phyloP scores from a whole-genome alignment of 1,140 invertebrate species.

The Drosophila tristis region DNA sequence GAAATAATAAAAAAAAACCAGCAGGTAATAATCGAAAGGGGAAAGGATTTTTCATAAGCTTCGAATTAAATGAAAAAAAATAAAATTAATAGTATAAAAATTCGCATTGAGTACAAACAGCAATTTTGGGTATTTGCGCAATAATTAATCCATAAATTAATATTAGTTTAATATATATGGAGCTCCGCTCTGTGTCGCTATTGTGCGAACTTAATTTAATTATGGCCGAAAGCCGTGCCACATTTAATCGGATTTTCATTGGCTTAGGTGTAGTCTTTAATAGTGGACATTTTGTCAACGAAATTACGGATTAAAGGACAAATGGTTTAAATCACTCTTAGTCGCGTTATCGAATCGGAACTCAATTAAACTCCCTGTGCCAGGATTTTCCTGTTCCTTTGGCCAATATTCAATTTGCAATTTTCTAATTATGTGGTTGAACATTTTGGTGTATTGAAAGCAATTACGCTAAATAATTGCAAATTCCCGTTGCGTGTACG shows the following conservation, averaged over 20 bases:
- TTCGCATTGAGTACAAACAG: slow-evolving; percentile 41
- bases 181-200: neutral
- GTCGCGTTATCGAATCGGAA: slow-evolving; percentile 19
- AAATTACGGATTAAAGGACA: too few species aligned
- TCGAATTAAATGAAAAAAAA: slow-evolving; percentile 25
- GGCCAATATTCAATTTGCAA: slow-evolving; percentile 62
- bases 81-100: slow-evolving; percentile 56
- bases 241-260: slow-evolving; percentile 51
- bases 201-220: slow-evolving; percentile 51
- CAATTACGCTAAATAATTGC: slow-evolving; percentile 74
- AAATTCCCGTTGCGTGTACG: slow-evolving; percentile 38
- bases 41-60: slow-evolving; percentile 1
- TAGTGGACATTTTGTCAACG: slow-evolving; percentile 15
- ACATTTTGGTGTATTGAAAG: slow-evolving; percentile 65
- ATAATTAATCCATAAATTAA: slow-evolving; percentile 67
- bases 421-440: slow-evolving; percentile 71
- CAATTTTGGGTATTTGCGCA: slow-evolving; percentile 30
- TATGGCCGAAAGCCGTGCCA: slow-evolving; percentile 24
- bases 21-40: slow-evolving; percentile 20
- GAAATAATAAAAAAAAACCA: neutral
- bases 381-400: neutral
- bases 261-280: slow-evolving; percentile 11
- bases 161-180: slow-evolving; percentile 27
- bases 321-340: slow-evolving; percentile 11
- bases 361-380: slow-evolving; percentile 19